Percentiles rank a stretch among this genome's conserved stretches.
Conservation (phyloP, 2,113 vertebrate species). For the Platichthys flesus region DNA sequence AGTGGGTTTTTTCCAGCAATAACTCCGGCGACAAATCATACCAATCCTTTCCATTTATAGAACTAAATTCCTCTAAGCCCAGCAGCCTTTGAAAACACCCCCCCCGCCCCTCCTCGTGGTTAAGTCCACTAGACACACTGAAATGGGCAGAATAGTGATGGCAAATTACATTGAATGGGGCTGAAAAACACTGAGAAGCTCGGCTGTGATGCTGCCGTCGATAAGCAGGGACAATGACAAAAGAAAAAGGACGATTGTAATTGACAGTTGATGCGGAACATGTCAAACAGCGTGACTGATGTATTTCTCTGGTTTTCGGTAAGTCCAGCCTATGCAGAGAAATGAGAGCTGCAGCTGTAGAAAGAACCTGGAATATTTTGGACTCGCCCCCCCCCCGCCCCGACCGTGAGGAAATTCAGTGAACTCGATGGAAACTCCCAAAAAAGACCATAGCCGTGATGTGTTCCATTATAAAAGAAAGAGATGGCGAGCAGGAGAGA, state of each 20-base stretch:
- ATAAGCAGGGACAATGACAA: conserved; percentile 37
- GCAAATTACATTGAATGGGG: conserved; percentile 31
- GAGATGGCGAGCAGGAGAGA: conserved; percentile 64
- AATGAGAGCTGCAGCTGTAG: conserved; percentile 16
- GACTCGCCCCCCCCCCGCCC: conserved; percentile 9
- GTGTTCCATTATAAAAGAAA: conserved; percentile 60
- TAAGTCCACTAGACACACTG: conserved; percentile 30
- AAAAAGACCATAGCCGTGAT: conserved; percentile 46
- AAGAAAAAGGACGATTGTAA: conserved; percentile 34
- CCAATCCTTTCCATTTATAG: conserved; percentile 8
- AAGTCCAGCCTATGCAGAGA: conserved; percentile 17
- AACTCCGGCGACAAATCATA: conserved; percentile 29
- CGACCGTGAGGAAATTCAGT: conserved; percentile 37
- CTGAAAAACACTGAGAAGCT: conserved; percentile 29
- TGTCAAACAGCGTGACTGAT: conserved; percentile 38
- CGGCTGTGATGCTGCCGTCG: conserved; percentile 28
- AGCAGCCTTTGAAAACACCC: conserved; percentile 17
- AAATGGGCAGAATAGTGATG: conserved; percentile 44
- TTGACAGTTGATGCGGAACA: conserved; percentile 34
- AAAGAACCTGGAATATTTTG: conserved; percentile 28
- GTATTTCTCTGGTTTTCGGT: conserved; percentile 33
- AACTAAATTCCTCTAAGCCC: conserved; percentile 25
- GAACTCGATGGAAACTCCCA: conserved; percentile 38
- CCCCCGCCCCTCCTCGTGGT: background rate
- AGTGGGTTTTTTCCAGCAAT: conserved; percentile 33